phyloP scores from a whole-genome alignment of 1,140 invertebrate genomes.

The Heliconius eleuchia region DNA sequence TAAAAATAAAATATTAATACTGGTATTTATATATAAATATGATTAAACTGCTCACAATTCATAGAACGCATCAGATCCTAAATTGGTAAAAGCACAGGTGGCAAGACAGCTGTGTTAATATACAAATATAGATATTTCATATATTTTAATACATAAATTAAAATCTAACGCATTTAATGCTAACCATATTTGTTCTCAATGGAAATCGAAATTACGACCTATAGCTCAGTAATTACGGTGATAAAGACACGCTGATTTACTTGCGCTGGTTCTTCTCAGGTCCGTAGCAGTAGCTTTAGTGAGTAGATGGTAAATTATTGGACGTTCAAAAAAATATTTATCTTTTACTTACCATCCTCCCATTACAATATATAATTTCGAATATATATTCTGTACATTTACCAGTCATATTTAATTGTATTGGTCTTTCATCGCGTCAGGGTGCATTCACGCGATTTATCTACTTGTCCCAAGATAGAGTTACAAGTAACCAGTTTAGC shows the following conservation, averaged over 20 bases:
- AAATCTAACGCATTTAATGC: too few relatives aligned
- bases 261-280: too few relatives aligned
- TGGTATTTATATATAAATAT: neutral
- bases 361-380: too few relatives aligned
- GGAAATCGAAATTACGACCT: too few relatives aligned
- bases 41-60: neutral
- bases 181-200: too few relatives aligned
- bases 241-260: too few relatives aligned
- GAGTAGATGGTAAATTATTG: too few relatives aligned
- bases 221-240: too few relatives aligned
- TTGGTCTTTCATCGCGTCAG: constrained; percentile 14
- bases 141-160: neutral
- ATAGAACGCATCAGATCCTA: too few relatives aligned
- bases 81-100: neutral
- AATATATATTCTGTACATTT: neutral
- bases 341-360: too few relatives aligned
- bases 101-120: neutral
- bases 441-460: constrained; percentile 27
- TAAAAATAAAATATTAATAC: neutral
- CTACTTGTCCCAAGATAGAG: constrained; percentile 22
- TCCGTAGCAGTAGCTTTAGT: too few relatives aligned
- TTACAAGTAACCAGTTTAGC: constrained; percentile 32
- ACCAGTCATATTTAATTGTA: neutral
- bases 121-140: neutral
- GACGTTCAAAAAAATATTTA: too few relatives aligned